Evolutionary conservation across 2,888 invertebrate genomes (phyloP).

Genomic region (Panzeria rudis): DNA sequence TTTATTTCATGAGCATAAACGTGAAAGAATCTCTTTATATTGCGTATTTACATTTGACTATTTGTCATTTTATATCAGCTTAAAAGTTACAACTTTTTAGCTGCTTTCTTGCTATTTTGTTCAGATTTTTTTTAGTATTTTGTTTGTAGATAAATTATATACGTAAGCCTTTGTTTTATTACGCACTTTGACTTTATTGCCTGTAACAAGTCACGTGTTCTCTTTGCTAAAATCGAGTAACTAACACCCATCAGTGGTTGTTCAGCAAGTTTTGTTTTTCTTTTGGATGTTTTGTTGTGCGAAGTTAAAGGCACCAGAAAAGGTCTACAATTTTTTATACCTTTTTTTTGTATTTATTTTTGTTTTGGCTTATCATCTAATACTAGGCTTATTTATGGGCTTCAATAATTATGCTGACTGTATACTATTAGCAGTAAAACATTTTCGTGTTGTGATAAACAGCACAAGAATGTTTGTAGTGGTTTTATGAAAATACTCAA

Average conservation of each 20-base stretch:
- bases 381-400: not conserved
- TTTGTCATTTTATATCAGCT: too few species aligned
- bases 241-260: not conserved
- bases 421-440: not conserved
- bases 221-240: not conserved
- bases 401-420: not conserved
- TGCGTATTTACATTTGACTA: too few species aligned
- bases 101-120: too few species aligned
- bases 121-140: too few species aligned
- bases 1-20: too few species aligned
- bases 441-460: not conserved
- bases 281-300: too few species aligned
- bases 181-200: not conserved
- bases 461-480: not conserved
- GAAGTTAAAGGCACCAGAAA: too few species aligned
- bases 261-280: constrained; percentile 19
- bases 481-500: not conserved
- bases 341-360: not conserved
- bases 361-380: not conserved
- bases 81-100: too few species aligned
- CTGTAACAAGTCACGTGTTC: not conserved
- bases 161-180: not conserved
- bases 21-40: too few species aligned
- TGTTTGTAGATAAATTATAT: not conserved
- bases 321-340: not conserved